Evolutionary conservation across 2,888 invertebrate genomes (phyloP).

Genomic region (Stenchaetothrips biformis): DNA sequence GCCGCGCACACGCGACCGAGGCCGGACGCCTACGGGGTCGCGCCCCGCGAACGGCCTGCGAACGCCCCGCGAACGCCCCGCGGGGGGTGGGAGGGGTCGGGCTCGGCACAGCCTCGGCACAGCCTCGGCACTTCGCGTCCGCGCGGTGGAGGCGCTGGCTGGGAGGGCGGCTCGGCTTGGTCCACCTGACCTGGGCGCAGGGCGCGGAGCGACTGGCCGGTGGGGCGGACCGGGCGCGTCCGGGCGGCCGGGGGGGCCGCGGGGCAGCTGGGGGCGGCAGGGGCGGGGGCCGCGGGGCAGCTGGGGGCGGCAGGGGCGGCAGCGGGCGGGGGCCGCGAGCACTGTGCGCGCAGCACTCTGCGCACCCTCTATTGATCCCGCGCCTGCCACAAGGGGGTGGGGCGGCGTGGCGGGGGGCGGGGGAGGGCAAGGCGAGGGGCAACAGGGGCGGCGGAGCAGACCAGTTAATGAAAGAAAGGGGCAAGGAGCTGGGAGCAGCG

Average conservation of each 20-base stretch:
- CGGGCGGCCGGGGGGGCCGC: too few relatives aligned
- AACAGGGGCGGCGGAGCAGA: constrained; percentile 17
- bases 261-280: neutral
- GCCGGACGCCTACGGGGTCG: neutral
- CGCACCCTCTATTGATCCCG: constrained; percentile 20
- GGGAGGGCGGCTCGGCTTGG: neutral
- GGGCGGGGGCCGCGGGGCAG: neutral
- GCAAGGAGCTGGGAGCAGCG: too few relatives aligned
- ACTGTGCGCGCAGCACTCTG: constrained; percentile 1
- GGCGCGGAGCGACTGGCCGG: constrained; percentile 15
- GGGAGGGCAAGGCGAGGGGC: neutral
- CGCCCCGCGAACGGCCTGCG: neutral
- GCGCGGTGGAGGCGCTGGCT: neutral
- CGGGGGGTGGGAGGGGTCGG: neutral
- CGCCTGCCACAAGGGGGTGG: neutral
- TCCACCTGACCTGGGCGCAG: constrained; percentile 10
- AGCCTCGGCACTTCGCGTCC: neutral
- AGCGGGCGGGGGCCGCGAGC: neutral
- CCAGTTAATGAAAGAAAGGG: constrained; percentile 15
- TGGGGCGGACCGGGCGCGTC: neutral
- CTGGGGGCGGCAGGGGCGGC: neutral
- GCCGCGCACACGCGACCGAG: neutral
- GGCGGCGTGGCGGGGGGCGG: neutral
- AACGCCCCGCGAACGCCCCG: neutral
- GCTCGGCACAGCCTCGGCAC: neutral